A percentile compares a stretch with the other conserved stretches of the same genome.
These are phyloP conservation scores for Crepidodera aurea DNA, from an alignment of 2,888 invertebrate species.

Conservation along the genomic window DNA sequence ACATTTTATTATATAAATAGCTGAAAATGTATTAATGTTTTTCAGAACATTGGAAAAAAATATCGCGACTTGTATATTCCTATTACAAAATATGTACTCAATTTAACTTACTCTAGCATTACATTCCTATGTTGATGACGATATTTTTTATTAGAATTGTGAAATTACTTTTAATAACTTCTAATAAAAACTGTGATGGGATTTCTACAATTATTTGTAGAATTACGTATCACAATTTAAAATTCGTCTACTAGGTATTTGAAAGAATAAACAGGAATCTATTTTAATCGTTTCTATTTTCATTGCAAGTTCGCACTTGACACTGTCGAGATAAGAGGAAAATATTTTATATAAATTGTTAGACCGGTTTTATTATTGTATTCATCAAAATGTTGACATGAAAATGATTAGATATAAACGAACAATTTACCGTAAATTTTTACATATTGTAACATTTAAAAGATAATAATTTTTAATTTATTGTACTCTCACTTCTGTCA, in stretches of 20 bases:
- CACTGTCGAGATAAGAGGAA: conserved; percentile 1
- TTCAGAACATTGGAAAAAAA: too few relatives aligned
- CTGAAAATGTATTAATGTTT: too few relatives aligned
- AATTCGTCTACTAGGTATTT: background rate
- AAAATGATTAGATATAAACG: conserved; percentile 5
- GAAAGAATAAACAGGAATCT: conserved; percentile 11
- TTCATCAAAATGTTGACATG: background rate
- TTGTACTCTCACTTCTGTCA: conserved; percentile 10
- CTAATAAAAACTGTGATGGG: too few relatives aligned
- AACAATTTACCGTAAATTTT: background rate
- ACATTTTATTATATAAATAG: too few relatives aligned
- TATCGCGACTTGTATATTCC: too few relatives aligned
- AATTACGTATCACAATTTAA: background rate
- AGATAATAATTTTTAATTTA: conserved; percentile 24
- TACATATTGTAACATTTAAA: background rate
- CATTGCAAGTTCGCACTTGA: conserved; percentile 7
- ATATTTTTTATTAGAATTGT: too few relatives aligned
- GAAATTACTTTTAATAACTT: too few relatives aligned
- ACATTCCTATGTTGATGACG: too few relatives aligned
- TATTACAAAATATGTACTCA: too few relatives aligned
- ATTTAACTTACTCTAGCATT: too few relatives aligned
- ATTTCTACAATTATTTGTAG: too few relatives aligned
- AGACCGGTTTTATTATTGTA: background rate
- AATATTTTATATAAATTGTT: background rate
- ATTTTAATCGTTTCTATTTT: conserved; percentile 13